These are phyloP conservation scores for Heterodera carotae DNA, from an alignment of 1,140 invertebrate species.

Conservation along the genomic window DNA sequence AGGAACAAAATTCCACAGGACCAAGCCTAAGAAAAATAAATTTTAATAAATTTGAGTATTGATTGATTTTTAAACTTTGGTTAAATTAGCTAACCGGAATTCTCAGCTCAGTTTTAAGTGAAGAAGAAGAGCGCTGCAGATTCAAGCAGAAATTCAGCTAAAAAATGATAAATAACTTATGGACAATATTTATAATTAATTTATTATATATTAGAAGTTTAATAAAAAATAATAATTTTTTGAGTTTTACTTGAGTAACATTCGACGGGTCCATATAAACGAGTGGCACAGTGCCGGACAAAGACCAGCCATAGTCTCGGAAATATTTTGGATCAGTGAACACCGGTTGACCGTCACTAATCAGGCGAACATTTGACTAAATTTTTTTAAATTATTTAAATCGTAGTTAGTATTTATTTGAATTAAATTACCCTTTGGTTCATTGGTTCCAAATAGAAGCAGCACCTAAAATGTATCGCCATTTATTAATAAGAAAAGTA, in stretches of 20 bases:
- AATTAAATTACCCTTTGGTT: conserved; percentile 45
- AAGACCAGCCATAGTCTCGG: conserved; percentile 63
- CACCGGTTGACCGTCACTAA: conserved; percentile 57
- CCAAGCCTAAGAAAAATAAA: conserved; percentile 55
- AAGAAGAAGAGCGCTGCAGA: conserved; percentile 55
- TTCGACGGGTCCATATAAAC: conserved; percentile 53
- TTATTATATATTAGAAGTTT: no score
- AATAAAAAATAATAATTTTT: no score
- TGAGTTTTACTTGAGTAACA: conserved; percentile 54
- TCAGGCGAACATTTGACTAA: conserved; percentile 58
- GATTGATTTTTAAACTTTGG: not conserved
- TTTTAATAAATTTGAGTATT: no score
- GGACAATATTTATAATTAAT: conserved; percentile 20
- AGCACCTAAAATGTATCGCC: conserved; percentile 51
- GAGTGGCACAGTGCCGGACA: conserved; percentile 58
- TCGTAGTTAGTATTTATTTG: not conserved
- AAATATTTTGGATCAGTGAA: conserved; percentile 65
- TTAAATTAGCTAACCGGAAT: conserved; percentile 19
- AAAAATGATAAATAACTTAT: conserved; percentile 18
- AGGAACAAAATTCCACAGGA: conserved; percentile 57
- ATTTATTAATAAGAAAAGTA: no score
- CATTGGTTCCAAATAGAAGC: conserved; percentile 60
- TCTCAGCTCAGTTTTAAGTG: conserved; percentile 55
- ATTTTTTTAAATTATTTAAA: conserved; percentile 8
- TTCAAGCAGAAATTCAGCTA: conserved; percentile 63